Base-by-base conservation (phyloP, 23 tunicate genomes). In the Botrylloides violaceus region DNA sequence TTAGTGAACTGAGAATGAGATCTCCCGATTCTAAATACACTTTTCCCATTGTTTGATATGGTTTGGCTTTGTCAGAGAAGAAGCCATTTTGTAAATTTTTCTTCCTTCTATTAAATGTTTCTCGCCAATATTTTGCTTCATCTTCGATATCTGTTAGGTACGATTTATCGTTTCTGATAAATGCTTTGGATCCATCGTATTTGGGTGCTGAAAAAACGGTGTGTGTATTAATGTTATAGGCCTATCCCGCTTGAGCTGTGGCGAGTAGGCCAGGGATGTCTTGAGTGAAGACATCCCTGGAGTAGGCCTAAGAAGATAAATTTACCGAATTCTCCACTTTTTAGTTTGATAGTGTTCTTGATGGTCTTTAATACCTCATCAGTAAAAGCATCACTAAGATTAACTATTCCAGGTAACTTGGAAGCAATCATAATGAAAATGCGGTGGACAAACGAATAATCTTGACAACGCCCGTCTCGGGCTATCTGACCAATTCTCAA, bases 51-150 rank as follows among this genome's bases (percentile, higher is more conserved):
- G 81, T 23, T 34, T 85, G 80, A 56, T 85, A 85, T 2, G 94
- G 94, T 50, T 85, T 85, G n/a, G 94, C 30, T 74, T 79, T 85
- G 53, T 85, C 94, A 30, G 81, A 61, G 58, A 79, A 79, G 63
- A 73, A 79, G 56, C 94, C 94, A 35, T 74, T 55, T 3, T 70
- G 70, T 12, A 85, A 68, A 66, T 79, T 85, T 58, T 59, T 75
- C 58, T 79, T 59, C 39, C 81, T 60, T 28, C 94, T 63, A 9
- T 66, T 78, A 61, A 70, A 79, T 55, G 74, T 79, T 74, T 74
- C 77, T 36, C 70, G 64, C 94, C 94, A 79, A 34, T 76, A 80
- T 31, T 33, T 66, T 3, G 65, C 65, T 21, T 66, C 72, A 32
- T 79, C 84, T 25, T 55, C 75, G 12, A 82, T 68, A 3, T 61